Percentiles rank a stretch among this genome's conserved stretches.
Evolutionary conservation across 2,113 vertebrate genomes (phyloP).

Genomic region (Hassar affinis): DNA sequence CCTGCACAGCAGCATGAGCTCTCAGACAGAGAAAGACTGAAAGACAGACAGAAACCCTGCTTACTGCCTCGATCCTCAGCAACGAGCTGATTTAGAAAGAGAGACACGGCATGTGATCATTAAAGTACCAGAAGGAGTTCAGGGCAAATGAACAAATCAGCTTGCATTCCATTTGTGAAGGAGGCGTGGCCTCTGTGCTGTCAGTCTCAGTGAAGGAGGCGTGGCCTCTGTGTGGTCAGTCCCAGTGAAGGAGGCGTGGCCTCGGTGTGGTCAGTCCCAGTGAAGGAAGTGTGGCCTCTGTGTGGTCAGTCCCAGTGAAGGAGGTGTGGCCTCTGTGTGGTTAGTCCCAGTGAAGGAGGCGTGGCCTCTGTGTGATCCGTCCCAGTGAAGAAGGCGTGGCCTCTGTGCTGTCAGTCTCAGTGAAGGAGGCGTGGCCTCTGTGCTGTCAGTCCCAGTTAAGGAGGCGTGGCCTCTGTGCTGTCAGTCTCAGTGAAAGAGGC

Average conservation of each 20-base stretch:
- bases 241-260: neutral
- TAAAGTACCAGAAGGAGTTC: neutral
- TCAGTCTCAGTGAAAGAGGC: no score
- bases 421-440: no score
- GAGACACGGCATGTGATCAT: neutral
- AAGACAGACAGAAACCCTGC: neutral
- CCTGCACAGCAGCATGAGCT: slow-evolving; percentile 31
- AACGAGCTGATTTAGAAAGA: neutral
- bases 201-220: neutral
- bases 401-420: no score
- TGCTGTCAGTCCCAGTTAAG: no score
- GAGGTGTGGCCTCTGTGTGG: no score
- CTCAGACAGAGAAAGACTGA: slow-evolving; percentile 5
- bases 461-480: no score
- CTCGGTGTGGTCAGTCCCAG: neutral
- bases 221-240: neutral
- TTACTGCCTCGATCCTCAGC: neutral
- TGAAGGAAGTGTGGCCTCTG: no score
- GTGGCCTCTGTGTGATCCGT: no score
- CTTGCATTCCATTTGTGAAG: no score
- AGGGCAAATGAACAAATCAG: neutral
- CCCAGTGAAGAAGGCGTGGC: no score
- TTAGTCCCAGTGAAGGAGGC: no score
- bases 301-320: no score
- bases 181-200: neutral